Percentiles rank a stretch among this genome's conserved stretches.
Conservation (phyloP, 2,797 vertebrate genomes). For the Darevskia mixta region DNA sequence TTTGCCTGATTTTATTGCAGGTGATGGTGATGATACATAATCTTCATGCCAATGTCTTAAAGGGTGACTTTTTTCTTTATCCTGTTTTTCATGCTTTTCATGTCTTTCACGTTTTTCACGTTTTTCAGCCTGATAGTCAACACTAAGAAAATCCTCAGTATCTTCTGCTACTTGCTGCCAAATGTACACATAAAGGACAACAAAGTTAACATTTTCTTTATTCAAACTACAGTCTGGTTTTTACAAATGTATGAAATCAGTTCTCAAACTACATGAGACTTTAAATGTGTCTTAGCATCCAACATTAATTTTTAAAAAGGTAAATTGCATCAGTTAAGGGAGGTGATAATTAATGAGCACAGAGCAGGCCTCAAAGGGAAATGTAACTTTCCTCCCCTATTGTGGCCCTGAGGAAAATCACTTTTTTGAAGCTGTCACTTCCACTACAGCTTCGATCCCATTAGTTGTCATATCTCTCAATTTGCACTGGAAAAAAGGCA, state of each 20-base stretch:
- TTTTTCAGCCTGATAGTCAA: neutral
- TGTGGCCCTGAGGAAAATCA: neutral
- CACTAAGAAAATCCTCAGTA: neutral
- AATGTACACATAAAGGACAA: constrained; percentile 18
- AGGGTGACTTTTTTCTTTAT: neutral
- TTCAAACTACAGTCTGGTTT: neutral
- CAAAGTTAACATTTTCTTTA: neutral
- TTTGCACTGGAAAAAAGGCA: no score
- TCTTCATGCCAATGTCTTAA: neutral
- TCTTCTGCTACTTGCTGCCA: constrained; percentile 66
- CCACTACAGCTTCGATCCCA: neutral
- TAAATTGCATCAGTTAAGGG: neutral
- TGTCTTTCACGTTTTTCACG: neutral
- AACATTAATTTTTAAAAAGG: neutral
- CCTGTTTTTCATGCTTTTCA: neutral
- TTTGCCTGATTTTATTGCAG: constrained; percentile 27
- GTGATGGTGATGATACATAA: no score
- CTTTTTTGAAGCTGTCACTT: neutral
- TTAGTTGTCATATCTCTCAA: neutral
- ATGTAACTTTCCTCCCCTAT: neutral
- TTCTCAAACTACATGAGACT: neutral
- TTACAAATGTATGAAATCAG: neutral
- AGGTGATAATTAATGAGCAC: no score
- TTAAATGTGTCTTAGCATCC: neutral
- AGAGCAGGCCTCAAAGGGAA: neutral